Evolutionary conservation across 2,113 vertebrate genomes (phyloP).

Genomic region (Lates calcarifer): DNA sequence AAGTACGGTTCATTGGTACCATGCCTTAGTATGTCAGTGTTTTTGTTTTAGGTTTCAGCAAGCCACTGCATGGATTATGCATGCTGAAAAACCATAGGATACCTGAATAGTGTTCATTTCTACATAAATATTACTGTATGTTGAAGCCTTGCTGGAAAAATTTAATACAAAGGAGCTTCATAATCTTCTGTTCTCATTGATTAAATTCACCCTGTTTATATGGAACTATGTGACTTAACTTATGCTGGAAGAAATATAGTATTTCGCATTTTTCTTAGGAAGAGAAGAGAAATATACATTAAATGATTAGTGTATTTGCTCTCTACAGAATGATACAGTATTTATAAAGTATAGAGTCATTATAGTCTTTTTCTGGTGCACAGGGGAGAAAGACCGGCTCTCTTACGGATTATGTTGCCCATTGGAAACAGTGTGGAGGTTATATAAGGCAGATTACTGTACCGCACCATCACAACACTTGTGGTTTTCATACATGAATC

Average conservation of each 20-base stretch:
- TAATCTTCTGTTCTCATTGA: neutral
- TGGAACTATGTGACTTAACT: neutral
- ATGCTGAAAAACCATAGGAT: neutral
- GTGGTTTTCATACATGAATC: conserved; percentile 52
- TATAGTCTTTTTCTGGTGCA: conserved; percentile 7
- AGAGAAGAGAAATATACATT: neutral
- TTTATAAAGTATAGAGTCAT: conserved; percentile 32
- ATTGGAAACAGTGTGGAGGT: conserved; percentile 52
- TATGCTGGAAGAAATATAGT: neutral
- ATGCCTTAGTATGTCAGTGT: neutral
- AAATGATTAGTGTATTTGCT: neutral
- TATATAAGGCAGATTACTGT: conserved; percentile 73
- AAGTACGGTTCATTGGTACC: neutral
- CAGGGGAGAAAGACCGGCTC: conserved; percentile 26
- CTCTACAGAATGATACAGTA: neutral
- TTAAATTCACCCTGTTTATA: neutral
- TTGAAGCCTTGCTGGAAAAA: conserved; percentile 3
- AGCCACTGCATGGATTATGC: neutral
- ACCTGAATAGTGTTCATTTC: neutral
- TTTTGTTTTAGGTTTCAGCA: conserved; percentile 16
- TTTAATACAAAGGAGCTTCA: neutral
- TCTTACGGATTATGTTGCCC: conserved; percentile 59
- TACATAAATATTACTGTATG: neutral
- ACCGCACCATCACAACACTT: conserved; percentile 44
- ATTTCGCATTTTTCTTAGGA: neutral